Base-by-base conservation (phyloP, 2,797 vertebrate species). In the Betta splendens region DNA sequence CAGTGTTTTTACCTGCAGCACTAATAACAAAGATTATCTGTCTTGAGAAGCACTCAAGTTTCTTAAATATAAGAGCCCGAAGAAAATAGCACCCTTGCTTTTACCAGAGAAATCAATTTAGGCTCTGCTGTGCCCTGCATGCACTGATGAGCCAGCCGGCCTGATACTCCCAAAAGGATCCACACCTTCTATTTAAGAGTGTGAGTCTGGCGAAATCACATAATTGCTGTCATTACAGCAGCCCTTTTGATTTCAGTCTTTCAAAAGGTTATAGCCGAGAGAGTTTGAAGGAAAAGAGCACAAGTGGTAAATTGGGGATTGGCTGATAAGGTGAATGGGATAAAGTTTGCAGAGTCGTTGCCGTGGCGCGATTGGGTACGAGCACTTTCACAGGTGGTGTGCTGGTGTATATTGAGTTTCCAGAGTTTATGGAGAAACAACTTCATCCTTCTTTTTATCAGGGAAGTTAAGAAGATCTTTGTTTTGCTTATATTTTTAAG, bases 11-110 rank as follows among this genome's bases (percentile, higher is more conserved):
- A 69, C 66, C 61, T 43, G 53, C 25, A 69, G 38, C 35, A 16
- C 75, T 74, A 79, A 82, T 66, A 72, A 73, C 64, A 70, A 64
- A 73, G 60, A 79, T 71, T 58, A 70, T 72, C 66, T 43, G 68
- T 69, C 65, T 69, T 32, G 39, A 64, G 57, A 59, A 66, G 50
- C 56, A 66, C 64, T 82, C 52, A 47, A 57, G 47, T 67, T 66
- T 69, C 70, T 65, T 69, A 67, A 76, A 76, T 67, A 75, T 74
- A 37, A 54, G 43, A 50, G 44, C 25, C 18, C 15, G 26, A 55
- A 72, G 61, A 79, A 79, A 84, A 77, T 51, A 35, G 50, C 51
- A 53, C 50, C 39, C 20, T 29, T 52, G 61, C 55, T 69, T 81
- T 74, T 72, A 67, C 69, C 58, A 56, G 18, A 68, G 29, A 71